Percentiles rank a stretch among this genome's conserved stretches.
Conservation (phyloP, 2,888 invertebrate species). For the Brachyptera putata region DNA sequence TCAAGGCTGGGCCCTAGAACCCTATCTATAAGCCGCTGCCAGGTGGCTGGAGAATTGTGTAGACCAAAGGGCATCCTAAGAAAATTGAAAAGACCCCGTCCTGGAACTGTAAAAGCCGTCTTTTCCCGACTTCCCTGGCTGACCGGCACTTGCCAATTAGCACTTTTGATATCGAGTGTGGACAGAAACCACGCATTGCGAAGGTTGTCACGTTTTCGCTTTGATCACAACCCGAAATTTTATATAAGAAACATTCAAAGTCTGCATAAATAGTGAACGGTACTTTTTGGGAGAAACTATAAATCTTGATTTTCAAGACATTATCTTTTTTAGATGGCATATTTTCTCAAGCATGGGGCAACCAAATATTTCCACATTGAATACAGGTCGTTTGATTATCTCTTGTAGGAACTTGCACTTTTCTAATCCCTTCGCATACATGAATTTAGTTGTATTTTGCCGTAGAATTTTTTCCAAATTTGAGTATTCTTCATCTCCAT, state of each 20-base stretch:
- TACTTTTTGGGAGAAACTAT: neutral
- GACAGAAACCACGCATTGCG: constrained; percentile 38
- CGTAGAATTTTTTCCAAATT: too few relatives aligned
- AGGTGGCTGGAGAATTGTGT: constrained; percentile 31
- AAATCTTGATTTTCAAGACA: neutral
- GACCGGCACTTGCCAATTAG: constrained; percentile 38
- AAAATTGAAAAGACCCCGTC: constrained; percentile 38
- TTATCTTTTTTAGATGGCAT: neutral
- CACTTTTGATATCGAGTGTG: constrained; percentile 39
- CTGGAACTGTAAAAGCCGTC: constrained; percentile 39
- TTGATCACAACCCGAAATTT: neutral
- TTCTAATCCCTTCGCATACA: too few relatives aligned
- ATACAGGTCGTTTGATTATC: too few relatives aligned
- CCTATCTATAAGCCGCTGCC: constrained; percentile 34
- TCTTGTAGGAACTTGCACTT: too few relatives aligned
- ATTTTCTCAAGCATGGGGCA: too few relatives aligned
- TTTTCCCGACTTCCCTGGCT: constrained; percentile 31
- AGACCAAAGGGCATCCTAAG: constrained; percentile 49
- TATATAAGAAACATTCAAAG: constrained; percentile 16
- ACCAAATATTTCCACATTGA: too few relatives aligned
- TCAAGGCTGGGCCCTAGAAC: constrained; percentile 35
- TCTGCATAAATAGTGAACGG: neutral
- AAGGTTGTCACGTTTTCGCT: neutral
- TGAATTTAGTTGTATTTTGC: too few relatives aligned
- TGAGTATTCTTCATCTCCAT: too few relatives aligned